Evolutionary conservation across 1,140 invertebrate genomes (phyloP).

Genomic region (Drosophila nigrodunni): DNA sequence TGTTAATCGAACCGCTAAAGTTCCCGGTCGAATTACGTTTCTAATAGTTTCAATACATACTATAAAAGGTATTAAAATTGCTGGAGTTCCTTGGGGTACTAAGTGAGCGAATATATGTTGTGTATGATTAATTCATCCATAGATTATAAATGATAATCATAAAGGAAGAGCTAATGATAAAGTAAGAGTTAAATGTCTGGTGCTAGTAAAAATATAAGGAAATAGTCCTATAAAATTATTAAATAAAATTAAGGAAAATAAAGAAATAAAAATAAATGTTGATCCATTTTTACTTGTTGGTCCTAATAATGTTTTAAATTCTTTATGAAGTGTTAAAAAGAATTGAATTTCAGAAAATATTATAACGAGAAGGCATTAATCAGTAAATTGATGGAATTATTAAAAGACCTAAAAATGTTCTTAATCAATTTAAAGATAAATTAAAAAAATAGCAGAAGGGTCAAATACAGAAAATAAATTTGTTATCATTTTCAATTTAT

Average conservation of each 20-base stretch:
- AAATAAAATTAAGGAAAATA: conserved; percentile 86
- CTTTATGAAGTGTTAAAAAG: conserved; percentile 84
- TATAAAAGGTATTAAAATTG: conserved; percentile 86
- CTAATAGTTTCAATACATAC: conserved; percentile 87
- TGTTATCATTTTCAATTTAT: conserved; percentile 86
- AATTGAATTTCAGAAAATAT: conserved; percentile 85
- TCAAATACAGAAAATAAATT: conserved; percentile 87
- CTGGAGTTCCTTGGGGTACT: conserved; percentile 87
- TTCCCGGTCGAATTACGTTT: conserved; percentile 87
- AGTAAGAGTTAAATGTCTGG: conserved; percentile 87
- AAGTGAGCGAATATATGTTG: conserved; percentile 87
- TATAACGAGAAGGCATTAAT: conserved; percentile 85
- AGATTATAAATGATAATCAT: conserved; percentile 88
- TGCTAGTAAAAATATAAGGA: conserved; percentile 87
- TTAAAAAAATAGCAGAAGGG: conserved; percentile 84
- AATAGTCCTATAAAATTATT: conserved; percentile 89
- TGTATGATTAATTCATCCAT: conserved; percentile 86
- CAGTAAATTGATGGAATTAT: conserved; percentile 85
- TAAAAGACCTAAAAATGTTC: conserved; percentile 85
- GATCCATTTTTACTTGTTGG: conserved; percentile 82
- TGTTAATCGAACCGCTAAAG: conserved; percentile 87
- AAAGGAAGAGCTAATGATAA: conserved; percentile 86
- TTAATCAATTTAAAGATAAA: conserved; percentile 86
- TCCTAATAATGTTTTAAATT: conserved; percentile 86
- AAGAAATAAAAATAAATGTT: conserved; percentile 85